phyloP scores from a whole-genome alignment of 2,797 vertebrate genomes.

The Ataeniobius toweri region DNA sequence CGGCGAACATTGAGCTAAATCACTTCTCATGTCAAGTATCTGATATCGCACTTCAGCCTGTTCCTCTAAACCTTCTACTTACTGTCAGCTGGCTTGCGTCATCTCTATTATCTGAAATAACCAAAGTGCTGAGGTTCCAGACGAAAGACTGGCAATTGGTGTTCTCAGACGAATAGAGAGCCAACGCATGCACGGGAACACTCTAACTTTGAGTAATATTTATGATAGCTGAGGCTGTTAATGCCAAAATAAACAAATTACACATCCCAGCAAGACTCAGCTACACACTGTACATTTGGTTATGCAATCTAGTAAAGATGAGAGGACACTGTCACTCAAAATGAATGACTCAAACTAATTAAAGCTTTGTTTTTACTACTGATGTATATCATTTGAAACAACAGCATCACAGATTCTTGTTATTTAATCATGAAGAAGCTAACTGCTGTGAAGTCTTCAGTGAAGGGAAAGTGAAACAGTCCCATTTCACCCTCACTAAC shows the following conservation, averaged over 20 bases:
- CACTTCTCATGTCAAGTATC: neutral
- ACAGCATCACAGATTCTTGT: neutral
- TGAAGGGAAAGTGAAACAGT: neutral
- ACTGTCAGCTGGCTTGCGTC: slow-evolving; percentile 31
- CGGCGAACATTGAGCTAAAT: neutral
- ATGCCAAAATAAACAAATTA: slow-evolving; percentile 56
- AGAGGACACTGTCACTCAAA: neutral
- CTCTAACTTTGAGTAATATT: slow-evolving; percentile 35
- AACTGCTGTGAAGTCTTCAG: slow-evolving; percentile 2
- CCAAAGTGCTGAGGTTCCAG: slow-evolving; percentile 13
- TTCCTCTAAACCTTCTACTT: slow-evolving; percentile 8
- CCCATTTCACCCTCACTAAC: neutral
- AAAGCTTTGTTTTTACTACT: neutral
- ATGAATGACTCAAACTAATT: slow-evolving; percentile 15
- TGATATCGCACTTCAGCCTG: neutral
- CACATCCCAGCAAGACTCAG: slow-evolving; percentile 8
- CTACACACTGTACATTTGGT: slow-evolving; percentile 1
- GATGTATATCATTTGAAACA: slow-evolving; percentile 24
- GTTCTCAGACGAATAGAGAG: slow-evolving; percentile 10
- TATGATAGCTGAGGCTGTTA: slow-evolving; percentile 7
- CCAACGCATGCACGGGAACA: slow-evolving; percentile 34
- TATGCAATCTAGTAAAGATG: neutral
- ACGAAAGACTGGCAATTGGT: slow-evolving; percentile 33
- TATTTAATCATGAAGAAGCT: slow-evolving; percentile 4
- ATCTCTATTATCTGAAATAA: slow-evolving; percentile 43